Conservation (phyloP, 2,888 invertebrate genomes). For the Crossocerus cetratus region DNA sequence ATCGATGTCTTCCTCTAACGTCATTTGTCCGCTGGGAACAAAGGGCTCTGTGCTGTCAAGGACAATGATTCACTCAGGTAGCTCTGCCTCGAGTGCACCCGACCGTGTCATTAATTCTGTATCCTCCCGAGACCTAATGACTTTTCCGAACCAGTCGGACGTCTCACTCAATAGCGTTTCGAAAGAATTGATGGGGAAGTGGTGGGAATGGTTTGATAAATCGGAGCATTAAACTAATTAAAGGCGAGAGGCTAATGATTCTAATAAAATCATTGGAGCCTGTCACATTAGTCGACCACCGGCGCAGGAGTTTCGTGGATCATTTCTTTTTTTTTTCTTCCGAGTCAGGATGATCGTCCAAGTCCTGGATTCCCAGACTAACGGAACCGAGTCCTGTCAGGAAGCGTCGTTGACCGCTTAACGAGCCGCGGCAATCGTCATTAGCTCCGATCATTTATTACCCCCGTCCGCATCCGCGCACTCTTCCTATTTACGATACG, state of each 20-base stretch:
- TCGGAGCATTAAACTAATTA: no score
- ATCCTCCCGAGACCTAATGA: constrained; percentile 42
- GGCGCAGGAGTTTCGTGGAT: neutral
- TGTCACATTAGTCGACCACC: neutral
- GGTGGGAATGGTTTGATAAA: neutral
- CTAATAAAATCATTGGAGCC: no score
- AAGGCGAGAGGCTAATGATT: no score
- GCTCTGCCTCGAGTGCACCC: constrained; percentile 43
- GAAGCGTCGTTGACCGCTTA: constrained; percentile 59
- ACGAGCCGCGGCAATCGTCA: constrained; percentile 55
- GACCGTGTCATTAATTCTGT: constrained; percentile 41
- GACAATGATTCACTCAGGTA: constrained; percentile 53
- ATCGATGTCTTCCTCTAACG: neutral
- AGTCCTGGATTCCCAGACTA: constrained; percentile 47
- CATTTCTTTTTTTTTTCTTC: neutral
- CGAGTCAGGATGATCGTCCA: constrained; percentile 7
- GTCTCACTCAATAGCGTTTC: neutral
- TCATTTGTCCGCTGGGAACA: constrained; percentile 42
- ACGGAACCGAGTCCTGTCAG: constrained; percentile 40
- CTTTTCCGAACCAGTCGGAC: no score
- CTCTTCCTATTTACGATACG: constrained; percentile 46
- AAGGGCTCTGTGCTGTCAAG: constrained; percentile 35
- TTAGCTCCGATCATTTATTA: constrained; percentile 59
- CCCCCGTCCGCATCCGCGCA: neutral
- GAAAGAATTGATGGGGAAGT: neutral